Evolutionary conservation across 2,888 invertebrate genomes (phyloP), one percentile per base, ranked within the genome.

Genomic region (Beris chalybata): DNA sequence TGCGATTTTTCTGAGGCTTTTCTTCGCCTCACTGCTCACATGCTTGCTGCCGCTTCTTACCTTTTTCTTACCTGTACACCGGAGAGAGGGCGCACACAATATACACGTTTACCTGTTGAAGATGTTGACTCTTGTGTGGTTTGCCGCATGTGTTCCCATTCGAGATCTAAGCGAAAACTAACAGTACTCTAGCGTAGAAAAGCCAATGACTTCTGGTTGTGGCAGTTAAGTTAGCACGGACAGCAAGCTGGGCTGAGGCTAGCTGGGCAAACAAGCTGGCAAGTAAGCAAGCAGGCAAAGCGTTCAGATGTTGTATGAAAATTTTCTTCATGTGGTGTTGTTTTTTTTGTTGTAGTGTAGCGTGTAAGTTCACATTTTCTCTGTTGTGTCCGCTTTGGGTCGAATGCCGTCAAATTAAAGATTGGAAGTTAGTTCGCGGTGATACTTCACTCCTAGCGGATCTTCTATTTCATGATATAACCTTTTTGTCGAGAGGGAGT

Each of bases 371-470:
- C 30, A 31, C 30, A 31, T n/a, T n/a, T 38, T 50, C 13, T 54
- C 54, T 29, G 52, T 52, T 11, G 58, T 58, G 58, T 22, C 52
- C 52, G 38, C 38, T 50, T 61, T 61, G 61, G 61, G 61, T 50
- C 55, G 61, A 61, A 61, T 61, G 50, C 38, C 50, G 52, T 61
- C 61, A 50, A 61, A 61, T 5, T 29, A 22, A 15, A 43, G 15
- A 15, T 31, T 61, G 50, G 52, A 61, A 50, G 61, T 61, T 38
- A 76, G 76, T 76, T 74, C 76, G 77, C 78, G 76, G 77, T 78
- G 79, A 76, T 78, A 77, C 76, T 77, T 78, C 78, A 78, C 77
- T 77, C 74, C 75, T 74, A 74, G 74, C 76, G 78, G 78, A 76
- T 77, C 76, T 61, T 50, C 5, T 15, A 22, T 22, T 5, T 47